phyloP scores from a whole-genome alignment of 1,140 invertebrate species.

The Muscidifurax raptorellus region DNA sequence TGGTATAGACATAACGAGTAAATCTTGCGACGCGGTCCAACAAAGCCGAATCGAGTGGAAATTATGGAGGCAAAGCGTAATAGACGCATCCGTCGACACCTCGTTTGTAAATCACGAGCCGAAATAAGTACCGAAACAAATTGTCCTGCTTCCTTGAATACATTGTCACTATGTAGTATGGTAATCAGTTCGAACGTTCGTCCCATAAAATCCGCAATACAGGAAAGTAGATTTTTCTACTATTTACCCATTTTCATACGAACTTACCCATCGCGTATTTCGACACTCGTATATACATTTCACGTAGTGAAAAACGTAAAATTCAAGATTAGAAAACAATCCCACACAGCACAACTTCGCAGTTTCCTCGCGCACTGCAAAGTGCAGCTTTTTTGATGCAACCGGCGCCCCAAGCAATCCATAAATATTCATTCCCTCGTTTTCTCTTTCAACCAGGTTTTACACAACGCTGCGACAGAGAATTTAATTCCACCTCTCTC shows the following conservation, averaged over 20 bases:
- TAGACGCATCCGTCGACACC: background rate
- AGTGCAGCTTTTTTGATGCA: background rate
- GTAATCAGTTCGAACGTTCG: background rate
- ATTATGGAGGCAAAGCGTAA: slow-evolving; percentile 21
- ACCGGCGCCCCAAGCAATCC: background rate
- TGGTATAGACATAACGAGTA: background rate
- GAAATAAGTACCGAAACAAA: slow-evolving; percentile 13
- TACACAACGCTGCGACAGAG: background rate
- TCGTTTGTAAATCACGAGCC: slow-evolving; percentile 20
- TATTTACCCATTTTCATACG: too few species aligned
- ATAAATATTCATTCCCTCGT: slow-evolving; percentile 4
- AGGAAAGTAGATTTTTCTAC: too few species aligned
- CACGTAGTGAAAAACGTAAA: too few species aligned
- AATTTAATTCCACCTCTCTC: slow-evolving; percentile 19
- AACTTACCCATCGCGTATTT: too few species aligned
- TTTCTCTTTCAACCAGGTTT: background rate
- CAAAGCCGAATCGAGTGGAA: slow-evolving; percentile 47
- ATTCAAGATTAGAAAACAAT: background rate
- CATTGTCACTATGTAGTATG: background rate
- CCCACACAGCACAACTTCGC: too few species aligned
- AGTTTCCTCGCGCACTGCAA: too few species aligned
- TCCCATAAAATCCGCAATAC: too few species aligned
- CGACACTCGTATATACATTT: too few species aligned
- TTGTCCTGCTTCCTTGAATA: background rate
- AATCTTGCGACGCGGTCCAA: slow-evolving; percentile 23